Evolutionary conservation across 1,140 invertebrate genomes (phyloP), one percentile per base, ranked within the genome.

Genomic region (Leguminivora glycinivorella): DNA sequence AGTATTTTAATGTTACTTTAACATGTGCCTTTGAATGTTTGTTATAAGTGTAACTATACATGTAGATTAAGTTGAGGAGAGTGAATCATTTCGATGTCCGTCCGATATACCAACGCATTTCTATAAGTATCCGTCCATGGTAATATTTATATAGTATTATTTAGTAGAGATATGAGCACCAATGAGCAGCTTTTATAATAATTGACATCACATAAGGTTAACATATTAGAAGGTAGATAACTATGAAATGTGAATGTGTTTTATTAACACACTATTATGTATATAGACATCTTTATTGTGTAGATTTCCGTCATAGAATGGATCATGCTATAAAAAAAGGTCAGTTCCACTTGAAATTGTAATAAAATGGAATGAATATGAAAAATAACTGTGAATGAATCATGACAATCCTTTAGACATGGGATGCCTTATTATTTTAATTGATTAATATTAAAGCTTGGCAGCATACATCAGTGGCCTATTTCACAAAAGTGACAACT

Each of bases 61-160:
- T 47, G 2, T 52, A 52, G 47, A 52, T n/a, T 43, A 43, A n/a
- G n/a, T 43, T 43, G n/a, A 43, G 14, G 40, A 14, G n/a, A 17
- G n/a, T 43, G 40, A n/a, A 17, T 43, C n/a, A 43, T 43, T n/a
- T n/a, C n/a, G n/a, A n/a, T n/a, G n/a, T n/a, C n/a, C n/a, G n/a
- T n/a, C n/a, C n/a, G n/a, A n/a, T n/a, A n/a, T n/a, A n/a, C n/a
- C n/a, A n/a, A n/a, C n/a, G n/a, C n/a, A n/a, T n/a, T n/a, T n/a
- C n/a, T n/a, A n/a, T n/a, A 52, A 47, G 14, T 47, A 52, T 52
- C 47, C 47, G 47, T 52, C 47, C 47, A 52, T 52, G 47, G 6
- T 52, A 52, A 52, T 22, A 47, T 0, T 0, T 52, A 52, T 22
- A n/a, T 52, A 9, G n/a, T 6, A 47, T 38, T 38, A 43, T 43